Conservation (phyloP, 2,113 vertebrate genomes). For the Pterophyllum scalare region DNA sequence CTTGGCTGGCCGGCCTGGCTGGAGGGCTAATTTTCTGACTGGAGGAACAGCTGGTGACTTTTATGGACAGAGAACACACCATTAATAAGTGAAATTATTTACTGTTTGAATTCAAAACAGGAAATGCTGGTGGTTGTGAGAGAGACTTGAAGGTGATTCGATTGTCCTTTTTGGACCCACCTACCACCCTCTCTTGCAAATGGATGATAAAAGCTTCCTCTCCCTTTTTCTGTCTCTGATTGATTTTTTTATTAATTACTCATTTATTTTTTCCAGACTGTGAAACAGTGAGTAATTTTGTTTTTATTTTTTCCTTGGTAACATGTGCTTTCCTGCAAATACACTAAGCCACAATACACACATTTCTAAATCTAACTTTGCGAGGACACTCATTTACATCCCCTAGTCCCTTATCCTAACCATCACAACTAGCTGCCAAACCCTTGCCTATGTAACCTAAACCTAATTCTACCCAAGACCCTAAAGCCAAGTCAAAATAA, state of each 20-base stretch:
- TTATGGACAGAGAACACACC: constrained; percentile 45
- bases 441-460: background rate
- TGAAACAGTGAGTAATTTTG: constrained; percentile 56
- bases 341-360: constrained; percentile 30
- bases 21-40: constrained; percentile 39
- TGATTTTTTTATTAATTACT: constrained; percentile 23
- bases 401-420: background rate
- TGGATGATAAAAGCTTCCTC: constrained; percentile 32
- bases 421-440: background rate
- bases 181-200: constrained; percentile 1
- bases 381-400: background rate
- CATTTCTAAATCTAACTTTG: constrained; percentile 8
- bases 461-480: background rate
- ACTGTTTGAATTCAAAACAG: constrained; percentile 41
- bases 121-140: constrained; percentile 19
- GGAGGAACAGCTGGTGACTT: constrained; percentile 37
- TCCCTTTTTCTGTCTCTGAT: constrained; percentile 31
- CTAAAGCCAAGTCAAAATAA: background rate
- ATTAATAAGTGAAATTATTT: constrained; percentile 60
- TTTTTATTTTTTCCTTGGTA: constrained; percentile 55
- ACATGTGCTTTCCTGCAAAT: constrained; percentile 61
- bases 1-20: constrained; percentile 29
- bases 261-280: constrained; percentile 51
- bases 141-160: constrained; percentile 47
- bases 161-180: constrained; percentile 24